Conservation (phyloP, 2,797 vertebrate species). For the Eleutherodactylus coqui region DNA sequence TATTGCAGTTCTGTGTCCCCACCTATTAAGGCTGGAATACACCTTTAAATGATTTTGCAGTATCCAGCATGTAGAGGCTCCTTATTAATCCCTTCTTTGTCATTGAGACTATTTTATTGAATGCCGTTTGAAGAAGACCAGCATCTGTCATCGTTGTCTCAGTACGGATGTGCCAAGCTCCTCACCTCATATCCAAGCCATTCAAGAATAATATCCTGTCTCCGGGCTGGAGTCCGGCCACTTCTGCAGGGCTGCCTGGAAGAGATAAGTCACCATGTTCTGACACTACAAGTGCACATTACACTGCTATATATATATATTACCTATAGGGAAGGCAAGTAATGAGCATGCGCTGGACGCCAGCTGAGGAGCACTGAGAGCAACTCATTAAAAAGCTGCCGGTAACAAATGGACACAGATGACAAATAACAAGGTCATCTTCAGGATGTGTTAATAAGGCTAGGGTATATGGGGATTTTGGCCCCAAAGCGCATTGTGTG, state of each 20-base stretch:
- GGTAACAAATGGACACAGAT: background rate
- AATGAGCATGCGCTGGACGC: background rate
- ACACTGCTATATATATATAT: background rate
- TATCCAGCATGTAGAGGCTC: background rate
- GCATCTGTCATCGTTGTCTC: background rate
- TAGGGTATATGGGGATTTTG: no score
- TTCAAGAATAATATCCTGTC: slow-evolving; percentile 97
- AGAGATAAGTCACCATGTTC: slow-evolving; percentile 24
- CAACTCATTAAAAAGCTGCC: background rate
- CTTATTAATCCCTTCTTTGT: background rate
- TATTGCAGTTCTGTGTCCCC: no score
- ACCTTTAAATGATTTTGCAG: background rate
- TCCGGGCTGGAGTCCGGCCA: slow-evolving; percentile 90
- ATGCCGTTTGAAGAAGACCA: background rate
- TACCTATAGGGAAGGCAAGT: background rate
- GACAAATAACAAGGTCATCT: no score
- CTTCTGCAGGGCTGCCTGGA: slow-evolving; percentile 93
- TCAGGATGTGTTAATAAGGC: no score
- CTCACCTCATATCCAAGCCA: slow-evolving; percentile 97
- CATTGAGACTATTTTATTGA: background rate
- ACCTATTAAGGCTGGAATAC: background rate
- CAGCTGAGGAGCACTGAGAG: background rate
- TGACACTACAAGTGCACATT: background rate
- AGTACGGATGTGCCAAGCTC: background rate
- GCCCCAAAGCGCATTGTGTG: no score